Conservation (phyloP, 2,113 vertebrate genomes). For the Calidris pugnax region DNA sequence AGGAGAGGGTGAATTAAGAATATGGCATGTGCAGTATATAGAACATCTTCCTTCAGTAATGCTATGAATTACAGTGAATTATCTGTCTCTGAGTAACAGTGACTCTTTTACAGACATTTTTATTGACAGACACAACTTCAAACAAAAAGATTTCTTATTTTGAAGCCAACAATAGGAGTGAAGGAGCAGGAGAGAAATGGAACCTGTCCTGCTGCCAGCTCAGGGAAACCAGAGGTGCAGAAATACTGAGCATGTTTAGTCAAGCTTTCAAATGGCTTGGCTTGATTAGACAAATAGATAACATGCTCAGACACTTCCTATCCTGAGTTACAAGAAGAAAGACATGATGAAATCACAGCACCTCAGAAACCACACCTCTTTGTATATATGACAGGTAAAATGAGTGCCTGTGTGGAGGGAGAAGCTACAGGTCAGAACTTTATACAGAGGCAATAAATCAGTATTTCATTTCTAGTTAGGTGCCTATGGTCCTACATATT, state of each 20-base stretch:
- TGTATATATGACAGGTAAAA: neutral
- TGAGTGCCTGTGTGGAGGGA: neutral
- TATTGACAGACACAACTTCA: neutral
- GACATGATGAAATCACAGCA: neutral
- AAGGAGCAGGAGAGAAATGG: neutral
- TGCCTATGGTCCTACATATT: accelerated
- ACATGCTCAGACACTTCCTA: neutral
- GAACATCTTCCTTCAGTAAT: neutral
- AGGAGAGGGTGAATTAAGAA: neutral
- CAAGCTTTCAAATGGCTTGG: neutral
- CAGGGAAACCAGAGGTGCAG: neutral
- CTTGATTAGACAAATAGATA: neutral
- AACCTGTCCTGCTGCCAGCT: neutral
- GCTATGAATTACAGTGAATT: neutral
- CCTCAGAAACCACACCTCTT: neutral
- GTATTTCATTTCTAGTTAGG: neutral
- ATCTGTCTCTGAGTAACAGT: neutral
- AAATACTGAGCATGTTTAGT: neutral
- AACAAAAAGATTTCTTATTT: neutral
- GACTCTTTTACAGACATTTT: neutral
- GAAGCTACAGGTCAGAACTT: neutral
- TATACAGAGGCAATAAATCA: neutral
- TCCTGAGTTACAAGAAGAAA: neutral
- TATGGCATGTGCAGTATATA: neutral
- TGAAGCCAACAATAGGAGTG: neutral